Evolutionary conservation across 2,113 vertebrate species (phyloP).

Genomic region (Charina bottae): DNA sequence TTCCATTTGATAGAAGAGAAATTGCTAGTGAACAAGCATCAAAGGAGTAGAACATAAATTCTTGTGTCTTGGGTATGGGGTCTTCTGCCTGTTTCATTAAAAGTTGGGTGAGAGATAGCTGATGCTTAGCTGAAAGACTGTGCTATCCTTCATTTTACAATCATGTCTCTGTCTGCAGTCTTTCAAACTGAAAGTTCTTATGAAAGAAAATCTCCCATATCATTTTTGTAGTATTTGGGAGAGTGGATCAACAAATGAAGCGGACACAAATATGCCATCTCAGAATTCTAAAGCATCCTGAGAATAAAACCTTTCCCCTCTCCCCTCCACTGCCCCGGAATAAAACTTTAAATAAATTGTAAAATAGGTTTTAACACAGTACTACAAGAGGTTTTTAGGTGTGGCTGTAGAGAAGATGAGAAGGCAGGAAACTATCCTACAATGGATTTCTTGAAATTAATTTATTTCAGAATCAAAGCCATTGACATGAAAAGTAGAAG

Average conservation of each 20-base stretch:
- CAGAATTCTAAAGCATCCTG: background rate
- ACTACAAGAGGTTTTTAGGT: background rate
- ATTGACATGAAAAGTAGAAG: background rate
- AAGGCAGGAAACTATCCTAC: background rate
- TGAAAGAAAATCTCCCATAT: background rate
- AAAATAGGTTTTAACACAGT: background rate
- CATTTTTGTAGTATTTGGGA: background rate
- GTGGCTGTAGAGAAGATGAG: background rate
- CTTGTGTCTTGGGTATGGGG: background rate
- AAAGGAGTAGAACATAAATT: background rate
- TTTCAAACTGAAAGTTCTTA: background rate
- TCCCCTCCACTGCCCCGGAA: background rate
- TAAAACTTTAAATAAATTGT: background rate
- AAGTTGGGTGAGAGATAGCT: background rate
- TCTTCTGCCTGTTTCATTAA: background rate
- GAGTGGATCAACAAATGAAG: background rate
- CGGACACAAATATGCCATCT: background rate
- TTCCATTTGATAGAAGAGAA: background rate
- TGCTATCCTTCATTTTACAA: background rate
- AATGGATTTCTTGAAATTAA: background rate
- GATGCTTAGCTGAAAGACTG: background rate
- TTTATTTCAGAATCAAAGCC: background rate
- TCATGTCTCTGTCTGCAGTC: too few relatives aligned
- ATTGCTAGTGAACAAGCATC: background rate
- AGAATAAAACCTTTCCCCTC: background rate